Base-by-base conservation (phyloP, 1,140 invertebrate species). In the Heterodera schachtii region DNA sequence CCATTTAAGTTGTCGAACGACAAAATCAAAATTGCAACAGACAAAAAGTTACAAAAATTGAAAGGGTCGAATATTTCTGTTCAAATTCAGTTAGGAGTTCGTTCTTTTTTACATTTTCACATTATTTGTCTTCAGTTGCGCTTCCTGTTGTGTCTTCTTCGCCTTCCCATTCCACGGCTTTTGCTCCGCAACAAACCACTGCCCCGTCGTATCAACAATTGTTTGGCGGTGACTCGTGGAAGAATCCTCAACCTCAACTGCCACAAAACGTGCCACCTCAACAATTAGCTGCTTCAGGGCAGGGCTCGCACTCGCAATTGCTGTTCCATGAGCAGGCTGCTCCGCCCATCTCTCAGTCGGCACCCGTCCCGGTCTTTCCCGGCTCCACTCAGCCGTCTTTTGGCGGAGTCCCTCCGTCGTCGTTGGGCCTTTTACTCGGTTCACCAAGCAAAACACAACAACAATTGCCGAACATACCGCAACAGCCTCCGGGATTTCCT, bases 201-300 rank as follows among this genome's bases (percentile, higher is more conserved):
- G 41, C 80, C 19, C 78, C 69, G 21, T 81, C 69, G 19, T 57
- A 57, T 66, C 74, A 81, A 70, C 80, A 81, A 71, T 44, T 57
- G 21, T 81, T 81, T 80, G 64, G 75, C 21, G 44, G 19, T 76
- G 75, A 76, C n/a, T 76, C 75, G 7, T 76, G 75, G 75, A 76
- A 76, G 66, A 76, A 57, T 19, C 75, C 75, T 41, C 57, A 57
- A 64, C 75, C 47, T 41, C 57, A 57, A 64, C 66, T 44, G 41
- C 75, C 31, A 60, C 75, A 57, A 60, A 76, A 57, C 41, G 66
- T 49, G 64, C n/a, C 47, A 21, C 13, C 16, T 19, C 71, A 73
- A 16, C 16, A 11, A 52, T 52, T 52, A 52, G 52, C 16, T 19
- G 57, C 11, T 5, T 64, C 57, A 19, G 57, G 57, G 2, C 57